Percentiles rank a stretch among this genome's conserved stretches.
phyloP scores from a whole-genome alignment of 92 coral and sea anemone genomes.

The Meandrina meandrites region DNA sequence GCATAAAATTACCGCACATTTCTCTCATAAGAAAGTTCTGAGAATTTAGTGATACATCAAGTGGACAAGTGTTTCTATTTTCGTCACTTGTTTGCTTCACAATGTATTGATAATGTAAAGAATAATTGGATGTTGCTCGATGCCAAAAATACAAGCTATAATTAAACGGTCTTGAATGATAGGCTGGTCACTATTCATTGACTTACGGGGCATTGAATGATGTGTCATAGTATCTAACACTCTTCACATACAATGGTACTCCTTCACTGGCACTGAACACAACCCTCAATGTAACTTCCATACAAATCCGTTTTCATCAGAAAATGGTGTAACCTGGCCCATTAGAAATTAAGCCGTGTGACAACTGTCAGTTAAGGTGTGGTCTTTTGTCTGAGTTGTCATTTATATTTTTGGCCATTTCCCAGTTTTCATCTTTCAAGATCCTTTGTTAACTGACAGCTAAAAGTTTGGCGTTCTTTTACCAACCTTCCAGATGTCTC shows the following conservation, averaged over 20 bases:
- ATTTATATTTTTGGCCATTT: background rate
- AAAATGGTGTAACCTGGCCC: background rate
- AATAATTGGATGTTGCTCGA: background rate
- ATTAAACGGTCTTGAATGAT: background rate
- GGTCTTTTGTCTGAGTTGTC: background rate
- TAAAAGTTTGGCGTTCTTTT: background rate
- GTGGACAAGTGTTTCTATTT: background rate
- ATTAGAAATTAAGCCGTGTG: too few relatives aligned
- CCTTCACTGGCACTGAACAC: background rate
- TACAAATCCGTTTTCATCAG: background rate
- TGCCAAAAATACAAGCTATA: background rate
- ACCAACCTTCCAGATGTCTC: background rate
- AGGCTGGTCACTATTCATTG: background rate
- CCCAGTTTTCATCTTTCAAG: background rate
- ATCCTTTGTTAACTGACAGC: background rate
- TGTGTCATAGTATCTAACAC: background rate
- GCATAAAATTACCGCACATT: background rate
- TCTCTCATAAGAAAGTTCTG: background rate
- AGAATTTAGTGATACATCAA: background rate
- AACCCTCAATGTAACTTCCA: background rate
- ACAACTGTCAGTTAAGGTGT: too few relatives aligned
- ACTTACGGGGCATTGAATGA: too few relatives aligned
- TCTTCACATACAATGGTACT: background rate
- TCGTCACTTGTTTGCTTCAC: background rate
- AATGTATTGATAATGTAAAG: background rate